A percentile compares a stretch with the other conserved stretches of the same genome.
These are phyloP conservation scores for Drosophila meridionalis DNA, from an alignment of 2,888 invertebrate species.

Conservation along the genomic window DNA sequence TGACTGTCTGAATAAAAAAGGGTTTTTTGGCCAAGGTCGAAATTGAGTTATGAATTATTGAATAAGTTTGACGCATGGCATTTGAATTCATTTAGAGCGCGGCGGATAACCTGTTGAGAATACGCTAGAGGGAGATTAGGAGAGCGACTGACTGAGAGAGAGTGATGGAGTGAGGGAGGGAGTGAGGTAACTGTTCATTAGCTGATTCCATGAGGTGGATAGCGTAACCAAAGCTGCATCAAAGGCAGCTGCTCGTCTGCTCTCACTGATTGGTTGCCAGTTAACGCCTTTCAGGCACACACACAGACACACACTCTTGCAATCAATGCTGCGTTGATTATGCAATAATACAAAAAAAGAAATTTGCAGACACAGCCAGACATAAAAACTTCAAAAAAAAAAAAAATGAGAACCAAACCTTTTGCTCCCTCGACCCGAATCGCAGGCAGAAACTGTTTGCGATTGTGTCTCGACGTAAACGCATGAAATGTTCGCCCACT, in stretches of 20 bases:
- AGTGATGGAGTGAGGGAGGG: background rate
- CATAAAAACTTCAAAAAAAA: constrained; percentile 44
- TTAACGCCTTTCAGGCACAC: constrained; percentile 25
- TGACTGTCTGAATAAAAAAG: constrained; percentile 26
- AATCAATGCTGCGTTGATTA: constrained; percentile 66
- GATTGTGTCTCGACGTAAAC: constrained; percentile 76
- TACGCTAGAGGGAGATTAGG: background rate
- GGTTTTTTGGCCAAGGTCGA: constrained; percentile 61
- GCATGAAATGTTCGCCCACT: constrained; percentile 78
- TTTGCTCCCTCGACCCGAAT: constrained; percentile 27
- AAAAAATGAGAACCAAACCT: background rate
- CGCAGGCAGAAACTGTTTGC: constrained; percentile 64
- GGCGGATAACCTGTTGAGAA: constrained; percentile 30
- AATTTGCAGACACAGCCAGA: constrained; percentile 44
- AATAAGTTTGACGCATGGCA: constrained; percentile 63
- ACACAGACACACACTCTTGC: constrained; percentile 19
- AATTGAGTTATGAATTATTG: constrained; percentile 75
- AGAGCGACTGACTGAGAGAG: background rate
- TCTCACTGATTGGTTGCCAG: constrained; percentile 53
- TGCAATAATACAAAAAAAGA: constrained; percentile 51
- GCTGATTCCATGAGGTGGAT: background rate
- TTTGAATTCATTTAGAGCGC: constrained; percentile 51
- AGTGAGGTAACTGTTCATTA: constrained; percentile 54
- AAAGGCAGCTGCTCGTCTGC: constrained; percentile 38
- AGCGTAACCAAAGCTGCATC: constrained; percentile 1